Base-by-base conservation (phyloP, 1,140 invertebrate species). In the Saccostrea cuccullata region DNA sequence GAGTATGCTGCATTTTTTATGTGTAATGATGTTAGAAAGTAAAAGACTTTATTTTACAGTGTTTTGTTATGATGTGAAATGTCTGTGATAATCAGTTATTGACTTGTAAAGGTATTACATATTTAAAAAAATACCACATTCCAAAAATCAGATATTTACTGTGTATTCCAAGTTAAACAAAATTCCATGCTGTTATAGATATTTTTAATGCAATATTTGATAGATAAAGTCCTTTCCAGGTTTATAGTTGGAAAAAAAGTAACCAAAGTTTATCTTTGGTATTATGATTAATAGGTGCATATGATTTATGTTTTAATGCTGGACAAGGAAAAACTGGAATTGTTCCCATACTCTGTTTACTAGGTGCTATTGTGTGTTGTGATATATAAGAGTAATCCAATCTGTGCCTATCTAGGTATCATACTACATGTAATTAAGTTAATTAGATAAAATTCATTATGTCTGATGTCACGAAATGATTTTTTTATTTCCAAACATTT, bases 321-420 rank as follows among this genome's bases (percentile, higher is more conserved):
- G 9, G 47, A 47, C 47, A 30, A 40, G 26, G 15, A 36, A 77
- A 30, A 36, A 26, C 12, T 4, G 70, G 70, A 12, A 77, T 36
- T 15, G 30, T 26, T 77, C 11, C 30, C 70, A 64, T 64, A 20
- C n/a, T 20, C 17, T 64, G 30, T 77, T 12, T 77, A 23, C 15
- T 77, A 77, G 70, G 70, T 77, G 70, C 70, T 77, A 77, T 77
- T 2, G 26, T 77, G 70, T 77, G 70, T 26, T 77, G 70, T 77
- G 70, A 77, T 77, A 77, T 12, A 47, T 47, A 40, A 15, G 1
- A 36, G 70, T 77, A 36, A 26, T 30, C 70, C 23, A 30, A 30
- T 77, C 9, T 40, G 70, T 77, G 70, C 70, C 70, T 77, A 77
- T 77, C 26, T 36, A 26, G 13, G 26, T 36, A 15, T 36, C 58